These are phyloP conservation scores for Byasa hedistus DNA, from an alignment of 2,888 invertebrate genomes.

Conservation along the genomic window DNA sequence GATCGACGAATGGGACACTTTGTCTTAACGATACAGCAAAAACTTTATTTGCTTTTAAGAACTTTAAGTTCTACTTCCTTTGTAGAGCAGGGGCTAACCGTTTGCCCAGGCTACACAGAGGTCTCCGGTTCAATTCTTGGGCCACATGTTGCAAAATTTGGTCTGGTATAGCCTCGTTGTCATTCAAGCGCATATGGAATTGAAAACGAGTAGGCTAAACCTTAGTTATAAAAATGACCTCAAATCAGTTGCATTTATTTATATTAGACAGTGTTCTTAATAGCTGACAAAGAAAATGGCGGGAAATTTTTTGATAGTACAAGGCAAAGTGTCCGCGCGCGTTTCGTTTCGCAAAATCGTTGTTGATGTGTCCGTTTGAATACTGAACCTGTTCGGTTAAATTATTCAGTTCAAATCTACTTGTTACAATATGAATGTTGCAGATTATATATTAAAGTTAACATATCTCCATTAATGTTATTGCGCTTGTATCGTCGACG, in stretches of 20 bases:
- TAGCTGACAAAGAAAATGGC: no score
- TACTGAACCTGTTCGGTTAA: constrained; percentile 34
- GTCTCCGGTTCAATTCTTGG: no score
- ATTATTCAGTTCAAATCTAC: constrained; percentile 43
- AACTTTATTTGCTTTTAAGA: neutral
- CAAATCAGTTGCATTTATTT: no score
- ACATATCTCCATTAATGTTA: constrained; percentile 61
- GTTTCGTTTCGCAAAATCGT: constrained; percentile 35
- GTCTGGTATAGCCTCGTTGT: no score
- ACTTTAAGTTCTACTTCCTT: neutral
- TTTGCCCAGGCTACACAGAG: no score
- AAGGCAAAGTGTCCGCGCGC: constrained; percentile 1
- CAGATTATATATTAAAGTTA: constrained; percentile 47
- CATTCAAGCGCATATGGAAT: no score
- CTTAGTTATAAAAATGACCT: no score
- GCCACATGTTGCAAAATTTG: no score
- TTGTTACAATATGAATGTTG: constrained; percentile 43
- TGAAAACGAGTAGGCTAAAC: no score
- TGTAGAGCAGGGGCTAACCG: no score
- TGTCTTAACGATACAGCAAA: neutral
- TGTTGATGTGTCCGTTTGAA: constrained; percentile 35
- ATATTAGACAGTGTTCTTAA: no score
- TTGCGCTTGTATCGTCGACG: constrained; percentile 35
- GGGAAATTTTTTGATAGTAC: no score
- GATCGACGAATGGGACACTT: constrained; percentile 3